These are phyloP conservation scores for Trichonephila clavata DNA, from an alignment of 1,140 invertebrate genomes.

Conservation along the genomic window DNA sequence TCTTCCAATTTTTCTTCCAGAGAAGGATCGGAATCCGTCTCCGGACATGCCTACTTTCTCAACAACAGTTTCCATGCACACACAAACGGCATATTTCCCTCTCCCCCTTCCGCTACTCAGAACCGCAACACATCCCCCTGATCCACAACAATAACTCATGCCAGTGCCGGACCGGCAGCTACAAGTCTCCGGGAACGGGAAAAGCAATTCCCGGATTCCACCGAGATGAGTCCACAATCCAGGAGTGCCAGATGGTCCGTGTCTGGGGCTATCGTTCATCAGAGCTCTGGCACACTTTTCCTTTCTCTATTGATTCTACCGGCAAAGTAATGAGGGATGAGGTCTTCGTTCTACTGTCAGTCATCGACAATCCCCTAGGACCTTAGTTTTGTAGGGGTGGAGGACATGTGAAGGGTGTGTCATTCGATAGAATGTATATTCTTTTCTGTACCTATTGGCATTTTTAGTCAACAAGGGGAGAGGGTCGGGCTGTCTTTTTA, in stretches of 20 bases:
- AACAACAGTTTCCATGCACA: background rate
- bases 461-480: background rate
- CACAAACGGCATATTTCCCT: background rate
- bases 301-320: slow-evolving; percentile 47
- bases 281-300: background rate
- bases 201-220: slow-evolving; percentile 65
- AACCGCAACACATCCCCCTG: slow-evolving; percentile 7
- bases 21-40: background rate
- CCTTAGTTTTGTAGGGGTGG: background rate
- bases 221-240: slow-evolving; percentile 65
- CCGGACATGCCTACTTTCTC: slow-evolving; percentile 14
- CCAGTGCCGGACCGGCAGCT: slow-evolving; percentile 22
- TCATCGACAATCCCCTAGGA: slow-evolving; percentile 30
- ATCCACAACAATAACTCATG: slow-evolving; percentile 64
- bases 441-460: background rate
- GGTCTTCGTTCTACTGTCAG: slow-evolving; percentile 23
- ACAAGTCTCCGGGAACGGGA: slow-evolving; percentile 36
- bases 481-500: too few relatives aligned
- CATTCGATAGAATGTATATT: background rate
- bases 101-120: too few relatives aligned
- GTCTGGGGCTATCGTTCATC: slow-evolving; percentile 57
- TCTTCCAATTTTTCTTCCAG: background rate
- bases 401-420: background rate
- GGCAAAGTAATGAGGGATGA: slow-evolving; percentile 56
- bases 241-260: slow-evolving; percentile 57